These are phyloP conservation scores for Gymnarchus niloticus DNA, from an alignment of 2,113 vertebrate genomes.

Conservation along the genomic window DNA sequence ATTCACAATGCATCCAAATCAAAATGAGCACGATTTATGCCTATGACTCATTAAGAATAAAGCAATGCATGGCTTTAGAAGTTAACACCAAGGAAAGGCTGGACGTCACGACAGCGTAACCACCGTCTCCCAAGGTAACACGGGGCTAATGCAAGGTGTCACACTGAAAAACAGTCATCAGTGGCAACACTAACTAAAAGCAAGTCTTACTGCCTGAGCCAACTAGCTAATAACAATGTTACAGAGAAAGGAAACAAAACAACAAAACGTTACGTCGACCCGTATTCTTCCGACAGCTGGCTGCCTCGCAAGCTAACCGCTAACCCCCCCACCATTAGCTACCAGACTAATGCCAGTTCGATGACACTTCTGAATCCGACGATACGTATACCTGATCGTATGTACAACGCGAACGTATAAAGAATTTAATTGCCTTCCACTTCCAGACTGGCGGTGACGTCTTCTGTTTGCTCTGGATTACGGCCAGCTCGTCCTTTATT, in stretches of 20 bases:
- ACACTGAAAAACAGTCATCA: neutral
- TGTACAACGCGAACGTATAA: neutral
- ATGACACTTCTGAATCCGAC: neutral
- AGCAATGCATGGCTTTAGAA: neutral
- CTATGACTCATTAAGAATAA: neutral
- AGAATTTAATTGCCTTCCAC: conserved; percentile 30
- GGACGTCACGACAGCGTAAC: conserved; percentile 1
- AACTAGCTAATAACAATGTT: conserved; percentile 62
- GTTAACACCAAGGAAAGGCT: neutral
- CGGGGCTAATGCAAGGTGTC: neutral
- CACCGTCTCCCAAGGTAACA: neutral
- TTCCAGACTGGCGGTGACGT: conserved; percentile 56
- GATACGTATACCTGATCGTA: conserved; percentile 2
- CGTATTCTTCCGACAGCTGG: conserved; percentile 31
- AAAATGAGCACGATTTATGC: neutral
- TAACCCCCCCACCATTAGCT: conserved; percentile 33
- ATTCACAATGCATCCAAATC: neutral
- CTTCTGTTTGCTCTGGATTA: conserved; percentile 43
- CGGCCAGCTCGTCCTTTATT: conserved; percentile 31
- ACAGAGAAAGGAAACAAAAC: conserved; percentile 58
- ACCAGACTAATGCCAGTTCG: neutral
- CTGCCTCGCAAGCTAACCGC: conserved; percentile 30
- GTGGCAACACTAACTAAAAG: neutral
- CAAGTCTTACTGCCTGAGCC: neutral
- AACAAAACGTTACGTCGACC: conserved; percentile 45